Conservation (phyloP, 2,113 vertebrate genomes). For the Haemorhous mexicanus region DNA sequence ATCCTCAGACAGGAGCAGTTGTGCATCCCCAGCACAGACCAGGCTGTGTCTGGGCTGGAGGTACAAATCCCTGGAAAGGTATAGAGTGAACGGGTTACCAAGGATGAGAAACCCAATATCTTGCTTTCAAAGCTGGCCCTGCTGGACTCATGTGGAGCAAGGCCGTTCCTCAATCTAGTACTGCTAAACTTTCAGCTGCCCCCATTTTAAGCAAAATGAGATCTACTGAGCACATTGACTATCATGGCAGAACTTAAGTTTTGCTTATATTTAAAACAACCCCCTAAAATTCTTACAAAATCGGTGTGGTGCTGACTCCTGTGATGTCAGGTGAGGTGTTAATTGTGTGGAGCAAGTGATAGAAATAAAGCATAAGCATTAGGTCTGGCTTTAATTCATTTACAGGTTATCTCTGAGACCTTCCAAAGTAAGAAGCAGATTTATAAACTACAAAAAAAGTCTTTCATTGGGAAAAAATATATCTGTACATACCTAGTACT, state of each 20-base stretch:
- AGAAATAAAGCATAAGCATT: not conserved
- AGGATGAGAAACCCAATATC: not conserved
- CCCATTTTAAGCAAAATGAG: not conserved
- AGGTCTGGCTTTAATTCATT: not conserved
- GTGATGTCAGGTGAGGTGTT: not conserved
- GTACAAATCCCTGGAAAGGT: not conserved
- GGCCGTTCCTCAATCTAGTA: accelerated
- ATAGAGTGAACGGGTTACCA: accelerated
- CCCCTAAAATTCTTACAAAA: not conserved
- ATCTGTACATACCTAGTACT: accelerated
- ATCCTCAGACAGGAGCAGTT: not conserved
- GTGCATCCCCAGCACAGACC: accelerated
- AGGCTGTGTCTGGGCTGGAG: not conserved
- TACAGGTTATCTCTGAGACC: not conserved
- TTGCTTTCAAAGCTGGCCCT: accelerated
- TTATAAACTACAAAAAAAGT: not conserved
- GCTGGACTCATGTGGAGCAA: not conserved
- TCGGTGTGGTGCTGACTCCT: accelerated
- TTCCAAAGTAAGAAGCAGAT: not conserved
- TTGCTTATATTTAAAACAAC: not conserved
- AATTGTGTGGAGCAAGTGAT: not conserved
- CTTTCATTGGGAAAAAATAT: not conserved
- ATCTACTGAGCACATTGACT: not conserved
- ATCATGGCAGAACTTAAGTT: not conserved
- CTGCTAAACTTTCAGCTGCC: no score